Percentiles rank a stretch among this genome's conserved stretches.
These are phyloP conservation scores for Artibeus lituratus DNA, from an alignment of 2,797 vertebrate genomes.

Conservation along the genomic window DNA sequence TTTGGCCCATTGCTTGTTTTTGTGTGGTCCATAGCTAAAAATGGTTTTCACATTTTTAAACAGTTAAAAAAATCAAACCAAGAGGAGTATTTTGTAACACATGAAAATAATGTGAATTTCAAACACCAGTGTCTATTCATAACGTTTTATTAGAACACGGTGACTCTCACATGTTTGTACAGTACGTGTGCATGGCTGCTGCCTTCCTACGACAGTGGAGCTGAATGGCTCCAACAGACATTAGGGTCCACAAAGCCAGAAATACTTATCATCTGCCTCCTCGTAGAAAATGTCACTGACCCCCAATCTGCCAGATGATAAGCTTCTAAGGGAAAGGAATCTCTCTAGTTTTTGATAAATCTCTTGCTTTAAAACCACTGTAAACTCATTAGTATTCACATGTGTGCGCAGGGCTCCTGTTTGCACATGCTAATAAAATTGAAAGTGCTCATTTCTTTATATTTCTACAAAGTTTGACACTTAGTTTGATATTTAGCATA, in stretches of 20 bases:
- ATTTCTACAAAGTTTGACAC: conserved; percentile 63
- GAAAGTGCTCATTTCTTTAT: conserved; percentile 63
- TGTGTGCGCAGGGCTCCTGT: background rate
- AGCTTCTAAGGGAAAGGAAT: background rate
- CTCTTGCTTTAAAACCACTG: background rate
- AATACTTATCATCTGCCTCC: background rate
- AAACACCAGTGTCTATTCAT: background rate
- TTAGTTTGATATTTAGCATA: conserved; percentile 58
- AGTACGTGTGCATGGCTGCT: background rate
- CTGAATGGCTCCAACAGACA: background rate
- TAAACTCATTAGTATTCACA: conserved; percentile 54
- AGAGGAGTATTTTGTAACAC: background rate
- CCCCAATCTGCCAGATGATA: background rate
- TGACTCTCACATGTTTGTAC: background rate
- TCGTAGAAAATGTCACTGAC: background rate
- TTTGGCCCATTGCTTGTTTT: background rate
- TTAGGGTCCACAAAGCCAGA: background rate
- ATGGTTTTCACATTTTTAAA: background rate
- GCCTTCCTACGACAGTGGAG: background rate
- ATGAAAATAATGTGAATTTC: background rate
- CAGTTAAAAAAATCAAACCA: background rate
- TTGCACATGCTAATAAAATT: conserved; percentile 52
- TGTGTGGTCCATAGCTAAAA: background rate
- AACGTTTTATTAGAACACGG: background rate
- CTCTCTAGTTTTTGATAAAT: conserved; percentile 5